Conservation (phyloP, 2,797 vertebrate genomes). For the Scarus forsteni region DNA sequence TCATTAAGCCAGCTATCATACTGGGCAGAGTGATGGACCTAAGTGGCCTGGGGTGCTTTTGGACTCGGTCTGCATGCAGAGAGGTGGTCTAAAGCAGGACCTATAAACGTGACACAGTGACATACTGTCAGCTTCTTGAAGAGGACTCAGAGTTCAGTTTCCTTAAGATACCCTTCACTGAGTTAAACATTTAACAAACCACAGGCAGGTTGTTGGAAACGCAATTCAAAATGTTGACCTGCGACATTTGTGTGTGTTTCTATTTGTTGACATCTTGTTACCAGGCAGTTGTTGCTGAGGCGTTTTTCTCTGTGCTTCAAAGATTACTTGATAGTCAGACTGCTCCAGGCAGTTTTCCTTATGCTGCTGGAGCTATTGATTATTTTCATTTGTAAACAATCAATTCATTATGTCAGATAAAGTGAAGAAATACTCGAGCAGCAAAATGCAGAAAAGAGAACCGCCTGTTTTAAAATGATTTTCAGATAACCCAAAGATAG, state of each 20-base stretch:
- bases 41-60: constrained; percentile 26
- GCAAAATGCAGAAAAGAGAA: background rate
- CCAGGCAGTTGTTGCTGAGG: constrained; percentile 42
- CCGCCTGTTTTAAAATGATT: too few species aligned
- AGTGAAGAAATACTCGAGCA: background rate
- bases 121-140: background rate
- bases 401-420: background rate
- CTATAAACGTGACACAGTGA: background rate
- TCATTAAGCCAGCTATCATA: constrained; percentile 45
- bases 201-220: constrained; percentile 9
- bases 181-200: constrained; percentile 14
- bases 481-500: too few species aligned
- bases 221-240: constrained; percentile 26
- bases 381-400: background rate
- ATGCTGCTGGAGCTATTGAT: background rate
- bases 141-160: background rate
- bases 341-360: background rate
- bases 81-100: constrained; percentile 9
- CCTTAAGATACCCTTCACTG: background rate
- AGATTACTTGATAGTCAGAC: constrained; percentile 16
- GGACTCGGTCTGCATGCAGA: constrained; percentile 6
- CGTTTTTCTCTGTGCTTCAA: constrained; percentile 5
- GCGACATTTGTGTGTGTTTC: constrained; percentile 23
- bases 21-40: constrained; percentile 6
- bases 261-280: constrained; percentile 56